Percentiles rank a stretch among this genome's conserved stretches.
phyloP scores from a whole-genome alignment of 2,113 vertebrate species.

The Laticauda colubrina region DNA sequence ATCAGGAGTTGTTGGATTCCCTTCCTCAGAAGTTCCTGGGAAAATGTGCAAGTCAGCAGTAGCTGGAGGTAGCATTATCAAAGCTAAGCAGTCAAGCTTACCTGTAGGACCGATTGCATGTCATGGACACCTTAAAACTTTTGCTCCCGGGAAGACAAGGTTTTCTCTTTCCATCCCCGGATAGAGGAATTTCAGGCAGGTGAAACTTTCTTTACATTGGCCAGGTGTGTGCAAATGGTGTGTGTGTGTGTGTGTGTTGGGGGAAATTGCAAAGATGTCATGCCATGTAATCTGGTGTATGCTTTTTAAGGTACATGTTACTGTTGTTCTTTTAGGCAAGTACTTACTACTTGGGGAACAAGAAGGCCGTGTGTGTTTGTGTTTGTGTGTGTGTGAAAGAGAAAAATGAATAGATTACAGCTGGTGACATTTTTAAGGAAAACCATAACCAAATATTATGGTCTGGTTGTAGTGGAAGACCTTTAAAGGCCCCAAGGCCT shows the following conservation, averaged over 20 bases:
- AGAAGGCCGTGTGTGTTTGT: too few species aligned
- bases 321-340: not conserved
- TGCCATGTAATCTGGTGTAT: not conserved
- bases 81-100: not conserved
- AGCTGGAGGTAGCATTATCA: not conserved
- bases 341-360: not conserved
- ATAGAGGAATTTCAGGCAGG: not conserved
- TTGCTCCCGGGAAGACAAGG: not conserved
- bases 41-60: not conserved
- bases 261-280: not conserved
- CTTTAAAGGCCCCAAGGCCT: not conserved
- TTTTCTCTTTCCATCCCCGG: not conserved
- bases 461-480: not conserved
- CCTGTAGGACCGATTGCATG: not conserved
- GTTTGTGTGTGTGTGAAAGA: too few species aligned
- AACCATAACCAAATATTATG: not conserved
- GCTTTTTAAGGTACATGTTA: not conserved
- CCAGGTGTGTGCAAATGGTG: not conserved
- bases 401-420: not conserved
- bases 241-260: too few species aligned
- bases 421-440: not conserved
- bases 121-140: not conserved
- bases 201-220: not conserved
- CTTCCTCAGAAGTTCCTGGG: constrained; percentile 4
- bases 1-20: not conserved